Evolutionary conservation across 2,113 vertebrate genomes (phyloP).

Genomic region (Oncorhynchus masou): DNA sequence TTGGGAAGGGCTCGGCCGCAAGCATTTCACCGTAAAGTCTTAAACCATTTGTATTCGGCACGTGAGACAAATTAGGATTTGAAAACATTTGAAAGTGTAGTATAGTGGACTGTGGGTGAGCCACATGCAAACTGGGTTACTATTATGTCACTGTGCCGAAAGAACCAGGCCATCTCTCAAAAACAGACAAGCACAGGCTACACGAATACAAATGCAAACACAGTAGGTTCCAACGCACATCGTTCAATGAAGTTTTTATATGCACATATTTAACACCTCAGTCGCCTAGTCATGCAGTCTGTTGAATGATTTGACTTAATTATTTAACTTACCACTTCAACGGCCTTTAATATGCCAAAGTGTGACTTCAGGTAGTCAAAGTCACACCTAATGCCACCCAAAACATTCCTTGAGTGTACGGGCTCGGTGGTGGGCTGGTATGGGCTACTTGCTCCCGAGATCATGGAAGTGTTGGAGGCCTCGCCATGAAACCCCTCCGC

Average conservation of each 20-base stretch:
- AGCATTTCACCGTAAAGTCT: too few relatives aligned
- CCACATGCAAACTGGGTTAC: neutral
- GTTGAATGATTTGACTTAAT: neutral
- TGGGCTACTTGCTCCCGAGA: conserved; percentile 91
- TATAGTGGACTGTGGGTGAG: neutral
- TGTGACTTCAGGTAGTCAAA: conserved; percentile 83
- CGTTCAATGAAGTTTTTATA: neutral
- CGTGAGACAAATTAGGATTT: neutral
- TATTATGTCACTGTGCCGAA: neutral
- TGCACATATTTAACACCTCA: neutral
- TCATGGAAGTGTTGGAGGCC: conserved; percentile 96
- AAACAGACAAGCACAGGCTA: neutral
- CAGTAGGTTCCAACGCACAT: neutral
- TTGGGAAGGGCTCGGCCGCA: too few relatives aligned
- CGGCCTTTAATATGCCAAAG: conserved; percentile 83
- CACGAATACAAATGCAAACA: neutral
- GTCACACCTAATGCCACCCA: conserved; percentile 85
- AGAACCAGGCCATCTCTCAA: neutral
- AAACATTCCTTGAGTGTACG: conserved; percentile 78
- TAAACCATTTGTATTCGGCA: too few relatives aligned
- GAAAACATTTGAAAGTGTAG: neutral
- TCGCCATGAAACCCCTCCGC: conserved; percentile 91
- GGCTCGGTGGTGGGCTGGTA: conserved; percentile 97
- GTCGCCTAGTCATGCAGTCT: neutral
- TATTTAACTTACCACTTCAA: conserved; percentile 87